phyloP scores from a whole-genome alignment of 1,140 invertebrate species.

The Euura lappo region DNA sequence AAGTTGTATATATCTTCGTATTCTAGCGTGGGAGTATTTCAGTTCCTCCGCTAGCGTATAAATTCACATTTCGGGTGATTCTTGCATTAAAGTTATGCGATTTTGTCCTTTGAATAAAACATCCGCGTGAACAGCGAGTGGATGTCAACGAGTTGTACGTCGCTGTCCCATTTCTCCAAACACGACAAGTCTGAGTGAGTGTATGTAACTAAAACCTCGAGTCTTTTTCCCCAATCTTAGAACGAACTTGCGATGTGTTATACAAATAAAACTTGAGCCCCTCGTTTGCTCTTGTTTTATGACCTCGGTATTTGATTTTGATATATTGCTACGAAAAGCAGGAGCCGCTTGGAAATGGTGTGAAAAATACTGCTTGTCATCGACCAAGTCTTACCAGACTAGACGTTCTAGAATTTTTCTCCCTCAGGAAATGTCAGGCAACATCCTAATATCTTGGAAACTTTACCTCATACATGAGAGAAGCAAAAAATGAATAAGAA shows the following conservation, averaged over 20 bases:
- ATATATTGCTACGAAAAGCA: not conserved
- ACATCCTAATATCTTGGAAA: too few relatives aligned
- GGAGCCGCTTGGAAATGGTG: not conserved
- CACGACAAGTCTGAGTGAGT: not conserved
- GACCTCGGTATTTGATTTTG: not conserved
- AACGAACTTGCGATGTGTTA: not conserved
- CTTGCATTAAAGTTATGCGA: not conserved
- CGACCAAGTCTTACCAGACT: too few relatives aligned
- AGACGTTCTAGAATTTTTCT: too few relatives aligned
- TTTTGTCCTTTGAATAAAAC: conserved; percentile 4
- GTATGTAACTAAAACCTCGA: not conserved
- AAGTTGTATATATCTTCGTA: not conserved
- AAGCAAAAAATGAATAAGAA: too few relatives aligned
- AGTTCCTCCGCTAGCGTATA: not conserved
- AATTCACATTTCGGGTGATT: not conserved
- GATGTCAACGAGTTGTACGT: too few relatives aligned
- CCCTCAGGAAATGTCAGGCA: too few relatives aligned
- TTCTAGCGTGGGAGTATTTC: not conserved
- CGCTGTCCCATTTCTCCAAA: too few relatives aligned
- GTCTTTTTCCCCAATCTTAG: not conserved
- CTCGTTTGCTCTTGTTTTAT: not conserved
- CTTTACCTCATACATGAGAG: too few relatives aligned
- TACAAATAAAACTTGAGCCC: not conserved
- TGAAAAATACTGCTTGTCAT: not conserved
- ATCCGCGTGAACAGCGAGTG: not conserved